Percentiles rank a stretch among this genome's conserved stretches.
phyloP scores from a whole-genome alignment of 2,797 vertebrate genomes.

The Aselliscus stoliczkanus region DNA sequence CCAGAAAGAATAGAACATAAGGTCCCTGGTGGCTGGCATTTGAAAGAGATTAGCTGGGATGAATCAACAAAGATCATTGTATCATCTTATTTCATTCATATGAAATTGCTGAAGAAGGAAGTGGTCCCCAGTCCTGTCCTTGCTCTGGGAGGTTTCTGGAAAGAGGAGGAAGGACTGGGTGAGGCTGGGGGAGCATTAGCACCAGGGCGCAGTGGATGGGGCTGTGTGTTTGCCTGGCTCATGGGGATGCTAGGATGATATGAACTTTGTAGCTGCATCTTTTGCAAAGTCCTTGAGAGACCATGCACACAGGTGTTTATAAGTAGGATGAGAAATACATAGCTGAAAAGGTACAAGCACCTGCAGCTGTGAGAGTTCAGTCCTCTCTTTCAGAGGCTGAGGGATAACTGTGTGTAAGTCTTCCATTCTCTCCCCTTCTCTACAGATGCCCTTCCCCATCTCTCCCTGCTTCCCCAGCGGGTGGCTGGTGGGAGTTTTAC shows the following conservation, averaged over 20 bases:
- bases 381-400: neutral
- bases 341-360: neutral
- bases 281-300: neutral
- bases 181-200: neutral
- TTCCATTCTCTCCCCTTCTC: neutral
- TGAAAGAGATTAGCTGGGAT: conserved; percentile 13
- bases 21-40: neutral
- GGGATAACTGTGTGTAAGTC: neutral
- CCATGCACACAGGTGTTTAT: neutral
- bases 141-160: neutral
- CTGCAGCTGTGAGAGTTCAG: neutral
- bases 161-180: neutral
- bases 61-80: conserved; percentile 16
- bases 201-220: neutral
- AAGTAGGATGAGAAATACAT: neutral
- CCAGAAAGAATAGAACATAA: neutral
- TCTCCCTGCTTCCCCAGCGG: neutral
- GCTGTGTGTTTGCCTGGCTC: neutral
- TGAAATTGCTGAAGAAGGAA: conserved; percentile 11
- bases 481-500: neutral
- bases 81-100: conserved; percentile 49
- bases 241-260: neutral
- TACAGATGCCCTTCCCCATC: neutral
- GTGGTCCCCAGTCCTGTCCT: neutral
- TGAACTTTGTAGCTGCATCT: neutral